phyloP scores from a whole-genome alignment of 2,113 vertebrate genomes.

The Istiophorus platypterus region DNA sequence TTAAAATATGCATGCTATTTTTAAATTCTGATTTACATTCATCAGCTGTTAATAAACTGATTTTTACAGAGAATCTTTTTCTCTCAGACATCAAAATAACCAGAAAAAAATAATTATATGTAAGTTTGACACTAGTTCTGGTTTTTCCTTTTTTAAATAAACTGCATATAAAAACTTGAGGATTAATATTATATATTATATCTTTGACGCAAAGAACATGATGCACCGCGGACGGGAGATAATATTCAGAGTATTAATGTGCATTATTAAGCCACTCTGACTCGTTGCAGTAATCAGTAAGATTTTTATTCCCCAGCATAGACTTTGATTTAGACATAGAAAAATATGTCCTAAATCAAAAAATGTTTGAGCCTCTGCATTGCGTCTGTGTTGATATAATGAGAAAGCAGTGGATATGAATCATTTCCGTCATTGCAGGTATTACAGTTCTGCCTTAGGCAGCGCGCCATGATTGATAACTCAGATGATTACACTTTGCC shows the following conservation, averaged over 20 bases:
- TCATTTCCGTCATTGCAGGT: conserved; percentile 70
- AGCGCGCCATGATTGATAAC: conserved; percentile 70
- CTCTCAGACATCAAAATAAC: background rate
- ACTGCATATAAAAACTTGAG: background rate
- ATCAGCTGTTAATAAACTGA: background rate
- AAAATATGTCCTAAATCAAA: conserved; percentile 40
- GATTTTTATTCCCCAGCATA: conserved; percentile 7
- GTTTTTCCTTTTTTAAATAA: background rate
- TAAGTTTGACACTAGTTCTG: background rate
- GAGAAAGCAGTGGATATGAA: conserved; percentile 61
- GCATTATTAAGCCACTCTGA: background rate
- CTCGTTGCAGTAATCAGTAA: conserved; percentile 12
- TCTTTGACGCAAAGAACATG: background rate
- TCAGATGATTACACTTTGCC: conserved; percentile 71
- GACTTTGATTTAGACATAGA: conserved; percentile 17
- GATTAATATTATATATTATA: conserved; percentile 6
- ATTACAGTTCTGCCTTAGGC: conserved; percentile 60
- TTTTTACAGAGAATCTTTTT: conserved; percentile 10
- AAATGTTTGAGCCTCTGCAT: conserved; percentile 27
- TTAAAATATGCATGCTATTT: background rate
- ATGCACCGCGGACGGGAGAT: conserved; percentile 10
- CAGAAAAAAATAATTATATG: conserved; percentile 7
- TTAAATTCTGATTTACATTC: conserved; percentile 15
- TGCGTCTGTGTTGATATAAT: conserved; percentile 41
- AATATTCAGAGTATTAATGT: conserved; percentile 32